A percentile compares a stretch with the other conserved stretches of the same genome.
phyloP scores from a whole-genome alignment of 2,888 invertebrate species.

The Argyra leucocephala region DNA sequence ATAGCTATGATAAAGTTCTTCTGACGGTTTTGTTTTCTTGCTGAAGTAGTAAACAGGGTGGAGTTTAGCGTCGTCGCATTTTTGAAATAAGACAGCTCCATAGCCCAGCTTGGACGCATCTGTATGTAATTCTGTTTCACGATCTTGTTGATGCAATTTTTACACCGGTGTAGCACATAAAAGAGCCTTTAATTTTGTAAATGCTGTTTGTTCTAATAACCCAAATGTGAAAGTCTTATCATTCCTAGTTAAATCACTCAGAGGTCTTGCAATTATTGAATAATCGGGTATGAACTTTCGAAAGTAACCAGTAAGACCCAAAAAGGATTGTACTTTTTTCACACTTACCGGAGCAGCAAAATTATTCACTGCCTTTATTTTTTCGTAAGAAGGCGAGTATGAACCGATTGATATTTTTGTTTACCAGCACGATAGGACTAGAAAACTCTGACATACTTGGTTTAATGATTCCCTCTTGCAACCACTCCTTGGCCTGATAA shows the following conservation, averaged over 20 bases:
- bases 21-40: neutral
- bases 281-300: conserved; percentile 15
- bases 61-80: neutral
- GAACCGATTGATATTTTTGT: too few relatives aligned
- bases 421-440: too few relatives aligned
- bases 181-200: neutral
- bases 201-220: neutral
- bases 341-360: neutral
- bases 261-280: conserved; percentile 9
- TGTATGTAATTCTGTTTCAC: neutral
- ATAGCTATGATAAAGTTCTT: neutral
- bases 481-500: too few relatives aligned
- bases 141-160: neutral
- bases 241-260: conserved; percentile 13
- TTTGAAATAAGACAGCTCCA: neutral
- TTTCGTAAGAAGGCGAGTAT: neutral
- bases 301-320: conserved; percentile 17
- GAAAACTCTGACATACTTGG: too few relatives aligned
- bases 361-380: neutral
- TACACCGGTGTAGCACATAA: neutral
- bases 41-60: neutral
- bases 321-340: conserved; percentile 17
- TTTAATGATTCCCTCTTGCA: too few relatives aligned
- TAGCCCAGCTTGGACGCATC: neutral
- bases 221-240: neutral